Evolutionary conservation across 1,140 invertebrate species (phyloP), one percentile per base, ranked within the genome.

Genomic region (Drosophila varians): DNA sequence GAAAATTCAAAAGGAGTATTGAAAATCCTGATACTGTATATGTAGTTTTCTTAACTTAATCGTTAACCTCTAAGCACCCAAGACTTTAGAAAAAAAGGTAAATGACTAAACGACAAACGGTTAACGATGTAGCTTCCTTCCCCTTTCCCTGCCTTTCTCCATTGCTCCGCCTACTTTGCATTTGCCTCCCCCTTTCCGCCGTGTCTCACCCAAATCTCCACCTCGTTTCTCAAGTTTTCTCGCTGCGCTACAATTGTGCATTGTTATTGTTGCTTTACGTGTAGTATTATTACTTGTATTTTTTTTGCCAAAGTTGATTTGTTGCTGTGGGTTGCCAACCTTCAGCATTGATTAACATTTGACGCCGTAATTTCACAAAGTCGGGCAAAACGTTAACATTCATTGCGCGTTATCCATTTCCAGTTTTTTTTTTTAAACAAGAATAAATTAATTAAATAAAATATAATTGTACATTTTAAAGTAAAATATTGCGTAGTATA

Each of bases 281-380:
- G 3, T 68, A 68, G 36, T 68, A 66, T 68, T 66, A 68, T 66
- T 68, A 68, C 25, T 16, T 26, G n/a, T 23, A 40, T 43, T 52
- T 77, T 62, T 42, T 69, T 38, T 46, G 53, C 56, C 60, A 64
- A 64, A 61, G 55, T 55, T 69, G 70, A 70, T 83, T 62, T 71
- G 49, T 51, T 76, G 70, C 58, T 53, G 47, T 26, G 40, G 55
- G 53, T 43, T 34, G 51, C 40, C 74, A 86, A 87, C 82, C 82
- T 86, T 86, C 82, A 77, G 56, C 76, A 87, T 86, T 87, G 73
- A 86, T 86, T 86, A 86, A 82, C 82, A 86, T 86, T 86, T 87
- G 82, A 87, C 82, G 77, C 86, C 86, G 82, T 82, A 86, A 87
- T 86, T 86, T 86, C 82, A 38, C 36, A 38, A 38, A 38, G n/a